Evolutionary conservation across 1,140 invertebrate genomes (phyloP), one percentile per base, ranked within the genome.

Genomic region (Drosophila seguyi): DNA sequence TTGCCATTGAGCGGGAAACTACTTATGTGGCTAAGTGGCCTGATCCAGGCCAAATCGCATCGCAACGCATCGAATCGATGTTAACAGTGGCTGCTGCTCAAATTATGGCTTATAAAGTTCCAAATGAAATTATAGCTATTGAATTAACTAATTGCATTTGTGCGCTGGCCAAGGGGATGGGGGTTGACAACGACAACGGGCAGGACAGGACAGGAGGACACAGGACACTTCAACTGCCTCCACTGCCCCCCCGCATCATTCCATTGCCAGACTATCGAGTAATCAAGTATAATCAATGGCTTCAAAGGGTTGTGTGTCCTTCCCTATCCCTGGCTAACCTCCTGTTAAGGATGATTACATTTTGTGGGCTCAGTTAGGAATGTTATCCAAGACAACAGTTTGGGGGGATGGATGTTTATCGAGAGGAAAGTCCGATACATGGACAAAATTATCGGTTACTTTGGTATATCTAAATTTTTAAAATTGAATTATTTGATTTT

Each of bases 101-200:
- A 75, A 75, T 68, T 59, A 48, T 79, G 67, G 67, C 77, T 77
- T 77, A 68, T 74, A 69, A 69, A 85, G 66, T 72, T 66, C 52
- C 48, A 44, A 76, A 79, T 87, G 39, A 83, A 76, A 87, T 87
- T 83, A 86, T 58, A 67, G 66, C 59, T 63, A 86, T 87, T 82
- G 79, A 87, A 75, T 87, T 82, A 87, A 83, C 60, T 75, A 87
- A 86, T 86, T 87, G 76, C 63, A 75, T 75, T 81, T 57, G 20
- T 57, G 62, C 47, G n/a, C n/a, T 38, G 66, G 55, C 42, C n/a
- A 25, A n/a, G 45, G 16, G 16, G 5, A 48, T 22, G 39, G 50
- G 29, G 22, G 42, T 31, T n/a, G n/a, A n/a, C n/a, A 6, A 34
- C 22, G 25, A 48, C 25, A 8, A 8, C 8, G 8, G 25, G 27